Evolutionary conservation across 2,797 vertebrate genomes (phyloP).

Genomic region (Falco columbarius): DNA sequence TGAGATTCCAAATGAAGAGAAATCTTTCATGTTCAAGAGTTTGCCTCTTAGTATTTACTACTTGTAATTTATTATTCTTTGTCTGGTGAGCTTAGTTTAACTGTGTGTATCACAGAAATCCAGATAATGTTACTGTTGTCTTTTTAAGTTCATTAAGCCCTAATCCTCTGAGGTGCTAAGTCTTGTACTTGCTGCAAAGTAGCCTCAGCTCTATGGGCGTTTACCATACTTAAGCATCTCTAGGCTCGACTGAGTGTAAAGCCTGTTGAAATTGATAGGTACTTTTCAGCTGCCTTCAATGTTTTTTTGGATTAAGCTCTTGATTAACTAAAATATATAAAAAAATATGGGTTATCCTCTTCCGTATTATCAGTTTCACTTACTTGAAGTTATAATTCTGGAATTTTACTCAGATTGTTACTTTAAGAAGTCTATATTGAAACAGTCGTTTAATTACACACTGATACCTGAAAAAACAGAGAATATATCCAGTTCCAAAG

Average conservation of each 20-base stretch:
- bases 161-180: slow-evolving; percentile 14
- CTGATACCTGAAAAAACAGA: not conserved
- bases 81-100: not conserved
- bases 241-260: not conserved
- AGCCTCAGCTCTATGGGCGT: not conserved
- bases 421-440: not conserved
- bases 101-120: not conserved
- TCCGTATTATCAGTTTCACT: not conserved
- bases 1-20: slow-evolving; percentile 8
- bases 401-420: not conserved
- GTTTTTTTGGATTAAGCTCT: not conserved
- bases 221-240: not conserved
- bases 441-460: not conserved
- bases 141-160: not conserved
- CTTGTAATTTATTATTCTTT: not conserved
- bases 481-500: not conserved
- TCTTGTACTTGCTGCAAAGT: not conserved
- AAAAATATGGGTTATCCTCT: not conserved
- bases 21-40: not conserved
- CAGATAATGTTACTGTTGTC: not conserved
- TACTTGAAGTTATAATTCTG: not conserved
- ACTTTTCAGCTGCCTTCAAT: not conserved
- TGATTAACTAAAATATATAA: not conserved
- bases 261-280: slow-evolving; percentile 20
- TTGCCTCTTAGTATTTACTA: not conserved